Conservation (phyloP, 2,113 vertebrate genomes). For the Ciconia maguari region DNA sequence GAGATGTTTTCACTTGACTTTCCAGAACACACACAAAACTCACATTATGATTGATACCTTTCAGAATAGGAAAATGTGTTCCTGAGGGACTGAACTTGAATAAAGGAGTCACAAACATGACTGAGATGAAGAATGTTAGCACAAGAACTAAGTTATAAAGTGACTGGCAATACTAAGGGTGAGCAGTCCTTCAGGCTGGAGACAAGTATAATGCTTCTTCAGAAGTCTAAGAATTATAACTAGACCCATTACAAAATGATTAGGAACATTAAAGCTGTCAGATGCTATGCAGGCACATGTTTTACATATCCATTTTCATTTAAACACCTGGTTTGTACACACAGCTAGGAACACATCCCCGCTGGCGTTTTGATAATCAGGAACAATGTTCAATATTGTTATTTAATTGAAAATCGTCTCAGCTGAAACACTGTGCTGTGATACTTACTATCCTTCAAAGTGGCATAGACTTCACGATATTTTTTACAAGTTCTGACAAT, state of each 20-base stretch:
- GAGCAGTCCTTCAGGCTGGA: background rate
- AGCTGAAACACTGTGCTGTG: background rate
- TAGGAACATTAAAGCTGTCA: background rate
- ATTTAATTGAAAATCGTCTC: background rate
- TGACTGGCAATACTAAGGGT: accelerated
- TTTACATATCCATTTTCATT: background rate
- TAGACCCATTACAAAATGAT: background rate
- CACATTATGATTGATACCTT: accelerated
- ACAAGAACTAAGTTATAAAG: background rate
- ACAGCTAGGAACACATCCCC: background rate
- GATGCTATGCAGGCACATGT: accelerated
- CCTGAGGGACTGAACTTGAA: background rate
- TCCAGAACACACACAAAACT: background rate
- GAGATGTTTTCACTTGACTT: background rate
- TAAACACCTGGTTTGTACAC: background rate
- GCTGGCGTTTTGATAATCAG: background rate
- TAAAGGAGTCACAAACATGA: background rate
- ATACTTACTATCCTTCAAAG: background rate
- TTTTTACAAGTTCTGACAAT: background rate
- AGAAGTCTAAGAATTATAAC: background rate
- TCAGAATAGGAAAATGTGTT: background rate
- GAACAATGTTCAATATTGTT: background rate
- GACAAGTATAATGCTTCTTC: background rate
- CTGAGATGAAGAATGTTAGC: background rate
- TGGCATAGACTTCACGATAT: background rate